Conservation (phyloP, 2,888 invertebrate species). For the Epistrophe grossulariae region DNA sequence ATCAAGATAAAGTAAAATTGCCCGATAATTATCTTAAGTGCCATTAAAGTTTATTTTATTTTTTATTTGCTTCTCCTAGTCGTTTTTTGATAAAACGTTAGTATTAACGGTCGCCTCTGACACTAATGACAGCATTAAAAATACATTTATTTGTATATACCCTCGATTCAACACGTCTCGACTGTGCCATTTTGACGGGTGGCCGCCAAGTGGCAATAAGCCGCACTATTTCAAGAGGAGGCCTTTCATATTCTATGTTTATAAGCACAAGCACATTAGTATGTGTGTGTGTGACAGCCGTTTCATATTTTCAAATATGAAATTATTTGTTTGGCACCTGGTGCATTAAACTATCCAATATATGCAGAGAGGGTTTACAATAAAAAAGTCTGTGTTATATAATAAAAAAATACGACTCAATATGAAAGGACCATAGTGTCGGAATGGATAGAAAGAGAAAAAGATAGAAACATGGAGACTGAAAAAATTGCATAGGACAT, state of each 20-base stretch:
- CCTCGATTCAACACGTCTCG: conserved; percentile 65
- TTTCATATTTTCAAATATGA: conserved; percentile 39
- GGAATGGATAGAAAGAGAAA: neutral
- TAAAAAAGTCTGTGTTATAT: conserved; percentile 19
- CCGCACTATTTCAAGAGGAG: neutral
- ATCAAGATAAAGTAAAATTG: conserved; percentile 76
- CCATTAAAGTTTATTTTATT: conserved; percentile 65
- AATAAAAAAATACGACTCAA: conserved; percentile 42
- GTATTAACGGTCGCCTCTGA: conserved; percentile 71
- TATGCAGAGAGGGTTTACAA: conserved; percentile 47
- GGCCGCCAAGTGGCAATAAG: conserved; percentile 2
- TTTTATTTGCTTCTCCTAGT: conserved; percentile 10
- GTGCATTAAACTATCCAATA: conserved; percentile 61
- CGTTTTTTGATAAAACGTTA: conserved; percentile 58
- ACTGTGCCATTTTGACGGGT: conserved; percentile 43
- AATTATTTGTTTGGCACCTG: conserved; percentile 69
- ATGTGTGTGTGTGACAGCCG: neutral
- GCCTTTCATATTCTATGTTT: neutral
- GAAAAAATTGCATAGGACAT: conserved; percentile 51
- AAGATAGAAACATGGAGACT: neutral
- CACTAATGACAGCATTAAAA: conserved; percentile 76
- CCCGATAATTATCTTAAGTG: conserved; percentile 76
- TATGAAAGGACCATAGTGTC: conserved; percentile 22
- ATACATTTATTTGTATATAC: conserved; percentile 69
- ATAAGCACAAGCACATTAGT: too few relatives aligned